A percentile compares a stretch with the other conserved stretches of the same genome.
These are phyloP conservation scores for Microcaecilia unicolor DNA, from an alignment of 2,797 vertebrate genomes.

Conservation along the genomic window DNA sequence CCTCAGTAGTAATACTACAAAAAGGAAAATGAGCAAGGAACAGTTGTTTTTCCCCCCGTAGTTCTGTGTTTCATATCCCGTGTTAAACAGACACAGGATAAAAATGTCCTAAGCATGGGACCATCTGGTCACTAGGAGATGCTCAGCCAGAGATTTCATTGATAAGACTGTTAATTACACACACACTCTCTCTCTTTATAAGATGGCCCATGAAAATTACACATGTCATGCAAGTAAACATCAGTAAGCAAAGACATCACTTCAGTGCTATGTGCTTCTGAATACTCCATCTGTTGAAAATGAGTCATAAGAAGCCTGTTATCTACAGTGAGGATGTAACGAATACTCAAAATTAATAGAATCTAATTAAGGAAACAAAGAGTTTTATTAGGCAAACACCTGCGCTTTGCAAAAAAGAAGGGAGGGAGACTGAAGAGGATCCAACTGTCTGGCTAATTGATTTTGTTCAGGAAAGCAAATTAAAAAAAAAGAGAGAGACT, in stretches of 20 bases:
- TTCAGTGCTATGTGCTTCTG: constrained; percentile 10
- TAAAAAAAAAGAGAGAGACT: too few species aligned
- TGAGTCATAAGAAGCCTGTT: constrained; percentile 1
- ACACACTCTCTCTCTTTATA: not conserved
- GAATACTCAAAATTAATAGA: constrained; percentile 10
- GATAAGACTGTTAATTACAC: too few species aligned
- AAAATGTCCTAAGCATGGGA: too few species aligned
- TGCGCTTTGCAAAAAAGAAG: not conserved
- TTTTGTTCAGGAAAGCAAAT: constrained; percentile 1
- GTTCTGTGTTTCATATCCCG: too few species aligned
- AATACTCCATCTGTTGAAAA: constrained; percentile 6
- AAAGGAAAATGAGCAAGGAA: too few species aligned
- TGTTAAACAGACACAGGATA: too few species aligned
- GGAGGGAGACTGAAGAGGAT: not conserved
- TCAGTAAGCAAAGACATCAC: not conserved
- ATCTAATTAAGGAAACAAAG: constrained; percentile 11
- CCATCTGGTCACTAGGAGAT: too few species aligned
- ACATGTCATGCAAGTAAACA: constrained; percentile 5
- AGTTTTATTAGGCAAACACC: constrained; percentile 4
- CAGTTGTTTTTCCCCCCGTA: too few species aligned
- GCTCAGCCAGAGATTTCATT: too few species aligned
- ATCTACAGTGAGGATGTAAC: constrained; percentile 8
- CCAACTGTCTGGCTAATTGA: constrained; percentile 3
- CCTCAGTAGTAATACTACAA: too few species aligned
- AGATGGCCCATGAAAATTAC: constrained; percentile 1